Evolutionary conservation across 2,113 vertebrate genomes (phyloP), one percentile per base, ranked within the genome.

Genomic region (Gymnarchus niloticus): DNA sequence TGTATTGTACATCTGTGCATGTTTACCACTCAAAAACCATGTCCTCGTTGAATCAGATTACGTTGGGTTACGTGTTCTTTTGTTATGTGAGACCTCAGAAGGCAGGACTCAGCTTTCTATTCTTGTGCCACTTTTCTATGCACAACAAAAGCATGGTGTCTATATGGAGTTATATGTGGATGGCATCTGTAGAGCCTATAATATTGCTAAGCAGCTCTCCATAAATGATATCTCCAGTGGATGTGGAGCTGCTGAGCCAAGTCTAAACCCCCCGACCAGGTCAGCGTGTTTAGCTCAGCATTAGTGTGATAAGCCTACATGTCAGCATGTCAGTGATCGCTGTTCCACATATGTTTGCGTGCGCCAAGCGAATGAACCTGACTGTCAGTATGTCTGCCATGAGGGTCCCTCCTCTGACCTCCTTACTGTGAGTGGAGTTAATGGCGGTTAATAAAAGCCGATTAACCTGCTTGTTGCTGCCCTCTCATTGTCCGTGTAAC

Each of bases 361-460:
- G 76, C 37, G 76, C 44, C 80, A 19, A 10, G 33, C 51, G 37
- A 12, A 10, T 9, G 49, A 56, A 21, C 56, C 28, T 6, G 25
- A 37, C 51, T 5, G 84, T 33, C 41, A 65, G 76, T 51, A 7
- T 41, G 51, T 2, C 12, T 56, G 80, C 12, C 25, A 6, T 54
- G 80, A 82, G 17, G 37, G 37, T 48, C 48, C 80, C 80, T 82
- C 80, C 83, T 56, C 90, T 51, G 85, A 82, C 80, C 80, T 82
- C n/a, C 80, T 41, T 82, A 82, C 80, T 86, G 80, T 54, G 81
- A 90, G 88, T 88, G 89, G 87, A 90, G 89, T 90, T 87, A 84
- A 83, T 85, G 86, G 85, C 85, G 90, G 92, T 92, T 94, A 94
- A 95, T 95, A 93, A 95, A 95, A 95, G 93, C 89, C 87, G 92